Base-by-base conservation (phyloP, 2,113 vertebrate species). In the Cyprinodon variegatus region DNA sequence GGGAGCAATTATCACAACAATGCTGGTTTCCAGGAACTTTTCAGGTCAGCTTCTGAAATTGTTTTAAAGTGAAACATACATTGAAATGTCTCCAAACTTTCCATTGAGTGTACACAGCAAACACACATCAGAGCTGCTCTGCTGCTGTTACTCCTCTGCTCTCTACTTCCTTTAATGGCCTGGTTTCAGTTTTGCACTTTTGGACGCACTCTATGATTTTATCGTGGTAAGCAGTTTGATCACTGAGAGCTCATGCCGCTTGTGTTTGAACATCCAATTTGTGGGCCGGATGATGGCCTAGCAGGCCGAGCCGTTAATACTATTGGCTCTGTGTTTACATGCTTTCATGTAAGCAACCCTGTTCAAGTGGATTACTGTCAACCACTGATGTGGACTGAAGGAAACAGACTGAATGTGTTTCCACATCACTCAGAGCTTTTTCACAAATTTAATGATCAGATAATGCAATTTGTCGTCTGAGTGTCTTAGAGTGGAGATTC, bases 11-110 rank as follows among this genome's bases (percentile, higher is more conserved):
- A 95, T 99, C 82, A 99, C 98, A 0, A 99, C 98, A 0, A 99
- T 99, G 98, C 94, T 99, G 70, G 98, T 99, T 61, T 98, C 98
- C 92, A 96, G 98, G 83, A 99, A 99, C 91, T 99, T 99, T 85
- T 99, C 98, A 95, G 98, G 98, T 99, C 94, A 94, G 90, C 46
- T 70, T 81, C 38, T 37, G 11, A 40, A 60, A 6, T 37, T 38
- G 4, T 41, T 67, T 71, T 69, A 5, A 68, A 70, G 46, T 53
- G 29, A 1, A 29, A 1, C 38, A 6, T 1, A 9, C 50, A 9
- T n/a, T 57, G n/a, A 57, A n/a, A n/a, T 20, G 10, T 15, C 50
- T 20, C 17, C 50, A n/a, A 7, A 62, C 45, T 69, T 74, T 29
- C 29, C 12, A 17, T 7, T 1, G 38, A 60, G 64, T 22, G 7